These are phyloP conservation scores for Atlantisia rogersi DNA, from an alignment of 2,113 vertebrate genomes.

Conservation along the genomic window DNA sequence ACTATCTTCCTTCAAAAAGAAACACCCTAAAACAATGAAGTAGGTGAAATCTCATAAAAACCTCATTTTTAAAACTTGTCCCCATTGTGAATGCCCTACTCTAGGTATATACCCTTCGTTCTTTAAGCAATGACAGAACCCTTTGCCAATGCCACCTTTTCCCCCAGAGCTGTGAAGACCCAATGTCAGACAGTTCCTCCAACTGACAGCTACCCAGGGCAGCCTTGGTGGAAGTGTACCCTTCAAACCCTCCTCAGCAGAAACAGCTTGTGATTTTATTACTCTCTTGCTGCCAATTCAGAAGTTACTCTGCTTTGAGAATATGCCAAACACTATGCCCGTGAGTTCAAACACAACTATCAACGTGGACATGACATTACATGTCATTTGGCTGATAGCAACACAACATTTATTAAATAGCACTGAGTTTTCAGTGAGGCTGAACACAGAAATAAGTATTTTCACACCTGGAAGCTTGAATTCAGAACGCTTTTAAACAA, in stretches of 20 bases:
- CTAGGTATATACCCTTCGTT: not conserved
- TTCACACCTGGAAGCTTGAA: constrained; percentile 26
- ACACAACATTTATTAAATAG: not conserved
- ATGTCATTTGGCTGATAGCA: not conserved
- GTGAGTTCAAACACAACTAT: not conserved
- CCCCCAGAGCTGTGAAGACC: not conserved
- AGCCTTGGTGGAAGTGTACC: not conserved
- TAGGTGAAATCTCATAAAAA: not conserved
- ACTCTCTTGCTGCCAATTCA: not conserved
- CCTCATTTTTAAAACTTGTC: rapidly evolving
- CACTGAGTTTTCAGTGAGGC: not conserved
- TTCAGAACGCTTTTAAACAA: constrained; percentile 1
- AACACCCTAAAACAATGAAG: not conserved
- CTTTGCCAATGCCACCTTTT: not conserved
- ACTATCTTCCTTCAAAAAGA: not conserved
- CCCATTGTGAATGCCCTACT: not conserved
- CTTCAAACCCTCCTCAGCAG: not conserved
- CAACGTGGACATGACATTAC: not conserved
- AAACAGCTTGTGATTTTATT: not conserved
- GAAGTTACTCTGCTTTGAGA: not conserved
- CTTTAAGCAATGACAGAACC: not conserved
- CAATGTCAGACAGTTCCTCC: rapidly evolving
- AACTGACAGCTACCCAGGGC: not conserved
- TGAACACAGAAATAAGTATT: not conserved
- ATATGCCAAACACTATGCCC: not conserved